Evolutionary conservation across 1,140 invertebrate genomes (phyloP), one percentile per base, ranked within the genome.

Genomic region (Ephestia elutella): DNA sequence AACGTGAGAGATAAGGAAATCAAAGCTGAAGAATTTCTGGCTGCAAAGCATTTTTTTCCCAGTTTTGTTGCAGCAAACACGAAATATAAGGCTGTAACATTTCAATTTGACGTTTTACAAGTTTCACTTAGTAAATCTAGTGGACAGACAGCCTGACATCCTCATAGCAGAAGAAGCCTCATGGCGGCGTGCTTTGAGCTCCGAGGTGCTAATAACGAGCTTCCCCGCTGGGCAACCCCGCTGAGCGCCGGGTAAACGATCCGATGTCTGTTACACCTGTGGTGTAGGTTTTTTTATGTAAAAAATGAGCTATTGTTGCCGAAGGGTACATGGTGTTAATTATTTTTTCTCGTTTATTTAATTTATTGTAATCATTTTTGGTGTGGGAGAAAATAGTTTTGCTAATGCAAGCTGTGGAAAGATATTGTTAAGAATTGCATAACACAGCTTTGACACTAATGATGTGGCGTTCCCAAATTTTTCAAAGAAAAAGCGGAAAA

Each of bases 201-300:
- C 54, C 68, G 82, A 87, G 84, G 84, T 85, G 84, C 81, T 87
- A 87, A 87, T 87, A 87, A 87, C 82, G 75, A 87, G 81, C 73
- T 74, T 67, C 66, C 84, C 80, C 71, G 79, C 79, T 63, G 84
- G 71, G 82, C 68, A 56, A 72, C 68, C 78, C 78, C 70, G 83
- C 80, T 78, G 83, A n/a, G 78, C 38, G 28, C 17, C 62, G 71
- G 78, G 80, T 44, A 44, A 44, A 44, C 38, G 38, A 81, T 86
- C 73, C 57, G 51, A 65, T 25, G 49, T 28, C 30, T 11, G 19
- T 30, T n/a, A 21, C 60, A 56, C 54, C 49, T 54, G 50, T 62
- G 55, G 8, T 15, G 2, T 44, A 15, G 30, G 1, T 44, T 44
- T 44, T 44, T 44, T 15, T 10, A 44, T n/a, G 2, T 44, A 44